Conservation (phyloP, 2,888 invertebrate species). For the Hoplodrina ambigua region DNA sequence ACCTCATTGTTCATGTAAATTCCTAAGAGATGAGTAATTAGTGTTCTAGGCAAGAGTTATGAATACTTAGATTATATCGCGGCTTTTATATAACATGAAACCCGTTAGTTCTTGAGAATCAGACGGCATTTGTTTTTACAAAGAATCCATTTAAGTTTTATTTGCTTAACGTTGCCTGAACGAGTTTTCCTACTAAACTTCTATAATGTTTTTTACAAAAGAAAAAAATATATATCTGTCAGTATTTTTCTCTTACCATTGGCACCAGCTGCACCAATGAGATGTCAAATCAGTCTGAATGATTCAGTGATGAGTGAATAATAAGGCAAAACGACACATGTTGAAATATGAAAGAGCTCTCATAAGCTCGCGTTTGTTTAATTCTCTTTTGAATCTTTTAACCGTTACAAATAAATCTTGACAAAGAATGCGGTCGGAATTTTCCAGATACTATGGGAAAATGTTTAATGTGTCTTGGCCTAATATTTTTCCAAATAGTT, state of each 20-base stretch:
- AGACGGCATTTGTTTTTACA: background rate
- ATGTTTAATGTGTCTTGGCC: slow-evolving; percentile 13
- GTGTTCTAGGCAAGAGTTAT: slow-evolving; percentile 34
- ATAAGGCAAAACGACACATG: slow-evolving; percentile 37
- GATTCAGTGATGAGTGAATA: slow-evolving; percentile 50
- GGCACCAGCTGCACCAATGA: slow-evolving; percentile 44
- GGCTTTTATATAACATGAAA: slow-evolving; percentile 15
- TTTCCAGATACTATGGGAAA: slow-evolving; percentile 11
- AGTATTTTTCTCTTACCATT: slow-evolving; percentile 22
- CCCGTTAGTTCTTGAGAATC: slow-evolving; percentile 36
- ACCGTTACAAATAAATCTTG: slow-evolving; percentile 16
- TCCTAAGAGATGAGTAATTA: slow-evolving; percentile 58
- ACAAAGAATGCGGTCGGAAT: slow-evolving; percentile 35
- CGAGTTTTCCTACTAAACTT: background rate
- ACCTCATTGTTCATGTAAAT: slow-evolving; percentile 61
- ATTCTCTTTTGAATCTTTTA: slow-evolving; percentile 21
- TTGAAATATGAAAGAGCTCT: slow-evolving; percentile 33
- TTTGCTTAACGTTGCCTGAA: background rate
- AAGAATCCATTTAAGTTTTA: slow-evolving; percentile 1
- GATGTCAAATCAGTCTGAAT: slow-evolving; percentile 51
- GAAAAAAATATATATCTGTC: background rate
- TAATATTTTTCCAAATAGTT: slow-evolving; percentile 8
- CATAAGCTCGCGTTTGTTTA: slow-evolving; percentile 21
- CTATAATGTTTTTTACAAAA: background rate
- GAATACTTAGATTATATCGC: slow-evolving; percentile 39